Evolutionary conservation across 2,888 invertebrate species (phyloP), one percentile per base, ranked within the genome.

Genomic region (Coremacera marginata): DNA sequence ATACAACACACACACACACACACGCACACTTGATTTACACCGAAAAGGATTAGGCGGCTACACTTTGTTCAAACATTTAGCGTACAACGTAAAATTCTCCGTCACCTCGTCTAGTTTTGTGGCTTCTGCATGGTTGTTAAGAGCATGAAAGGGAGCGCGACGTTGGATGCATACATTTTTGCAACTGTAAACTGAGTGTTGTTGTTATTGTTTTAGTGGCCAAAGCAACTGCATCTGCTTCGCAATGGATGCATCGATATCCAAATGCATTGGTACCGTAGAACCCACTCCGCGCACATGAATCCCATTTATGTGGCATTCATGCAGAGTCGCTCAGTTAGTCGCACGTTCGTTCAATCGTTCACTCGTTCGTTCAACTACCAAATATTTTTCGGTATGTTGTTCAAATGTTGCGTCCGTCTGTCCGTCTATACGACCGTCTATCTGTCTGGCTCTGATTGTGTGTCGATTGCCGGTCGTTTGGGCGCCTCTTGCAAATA

Each of bases 351-450:
- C 37, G 49, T 51, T 44, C 27, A 27, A 31, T 74, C 65, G 34
- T 14, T 74, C 73, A 57, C 31, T 55, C 65, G 74, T 74, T 67
- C 74, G 55, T 74, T 65, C 74, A 65, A 74, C 74, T 65, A 67
- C 67, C 74, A 67, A 74, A 74, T 74, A 74, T 55, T 74, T 65
- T 72, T 65, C 67, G 67, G 74, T 74, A 67, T 65, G 63, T 52
- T 65, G 65, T 65, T 73, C 73, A 52, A 65, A 65, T 67, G 74
- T 34, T 31, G 22, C 52, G 44, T 19, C 22, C 22, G 51, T 60
- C 27, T 11, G 22, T 51, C 14, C 9, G 63, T 73, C 51, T 72
- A 22, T 63, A 2, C 51, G 65, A 27, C 63, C 27, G 49, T 63
- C 51, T 63, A 27, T 71, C 49, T n/a, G 68, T 44, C 67, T 19